Percentiles rank a stretch among this genome's conserved stretches.
Conservation (phyloP, 2,797 vertebrate species). For the Pteronotus mesoamericanus region DNA sequence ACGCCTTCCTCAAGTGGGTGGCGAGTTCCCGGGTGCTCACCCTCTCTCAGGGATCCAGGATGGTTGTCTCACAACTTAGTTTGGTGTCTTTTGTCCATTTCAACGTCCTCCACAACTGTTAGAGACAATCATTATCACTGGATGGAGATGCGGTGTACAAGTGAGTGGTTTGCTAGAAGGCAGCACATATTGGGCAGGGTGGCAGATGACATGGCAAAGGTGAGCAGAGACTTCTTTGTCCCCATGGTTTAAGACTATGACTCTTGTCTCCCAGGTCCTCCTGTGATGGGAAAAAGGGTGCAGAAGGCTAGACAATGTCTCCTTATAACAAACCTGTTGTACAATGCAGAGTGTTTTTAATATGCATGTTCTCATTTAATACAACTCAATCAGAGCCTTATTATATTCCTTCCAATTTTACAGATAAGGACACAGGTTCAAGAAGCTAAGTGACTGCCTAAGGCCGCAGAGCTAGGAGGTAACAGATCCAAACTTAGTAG, state of each 20-base stretch:
- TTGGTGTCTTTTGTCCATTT: neutral
- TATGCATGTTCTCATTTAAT: neutral
- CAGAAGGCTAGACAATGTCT: neutral
- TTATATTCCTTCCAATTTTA: neutral
- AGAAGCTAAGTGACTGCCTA: neutral
- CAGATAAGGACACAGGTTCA: neutral
- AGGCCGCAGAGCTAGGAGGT: neutral
- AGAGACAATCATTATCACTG: no score
- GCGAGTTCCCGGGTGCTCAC: fast-evolving
- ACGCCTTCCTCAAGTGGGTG: fast-evolving
- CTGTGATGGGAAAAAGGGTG: neutral
- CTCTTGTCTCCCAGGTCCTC: neutral
- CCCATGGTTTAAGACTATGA: neutral
- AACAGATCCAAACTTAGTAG: neutral
- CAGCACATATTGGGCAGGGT: neutral
- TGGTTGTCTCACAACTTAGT: neutral
- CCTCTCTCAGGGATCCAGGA: neutral
- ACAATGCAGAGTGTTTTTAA: neutral
- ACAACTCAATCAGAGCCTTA: neutral
- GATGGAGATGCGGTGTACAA: fast-evolving
- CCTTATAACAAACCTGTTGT: neutral
- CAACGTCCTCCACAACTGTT: neutral
- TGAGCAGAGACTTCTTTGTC: neutral
- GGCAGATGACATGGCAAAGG: neutral
- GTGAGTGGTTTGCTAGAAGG: neutral